A percentile compares a stretch with the other conserved stretches of the same genome.
These are phyloP conservation scores for Campylomormyrus numenius DNA, from an alignment of 2,113 vertebrate genomes.

Conservation along the genomic window DNA sequence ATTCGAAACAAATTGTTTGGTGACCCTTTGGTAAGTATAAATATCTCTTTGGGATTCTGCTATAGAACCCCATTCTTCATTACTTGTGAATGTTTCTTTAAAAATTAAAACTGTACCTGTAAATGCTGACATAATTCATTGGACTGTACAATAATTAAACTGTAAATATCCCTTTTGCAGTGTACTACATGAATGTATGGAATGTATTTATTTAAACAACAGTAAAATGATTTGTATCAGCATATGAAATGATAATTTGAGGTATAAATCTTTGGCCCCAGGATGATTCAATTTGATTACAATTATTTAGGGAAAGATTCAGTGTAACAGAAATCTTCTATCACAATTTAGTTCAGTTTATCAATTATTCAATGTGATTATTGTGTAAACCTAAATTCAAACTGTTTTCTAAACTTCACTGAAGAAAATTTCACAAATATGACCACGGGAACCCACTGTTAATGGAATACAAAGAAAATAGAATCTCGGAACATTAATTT, in stretches of 20 bases:
- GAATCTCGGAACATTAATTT: neutral
- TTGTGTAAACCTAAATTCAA: neutral
- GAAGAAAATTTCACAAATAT: neutral
- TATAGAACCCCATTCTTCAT: neutral
- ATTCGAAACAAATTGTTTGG: neutral
- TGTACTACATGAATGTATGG: neutral
- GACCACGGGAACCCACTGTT: neutral
- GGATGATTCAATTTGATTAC: neutral
- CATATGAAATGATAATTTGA: neutral
- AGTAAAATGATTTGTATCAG: neutral
- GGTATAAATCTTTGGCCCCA: neutral
- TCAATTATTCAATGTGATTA: neutral
- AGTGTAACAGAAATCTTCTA: neutral
- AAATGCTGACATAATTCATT: neutral
- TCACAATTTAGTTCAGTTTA: neutral
- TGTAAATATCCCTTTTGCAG: neutral
- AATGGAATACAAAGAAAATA: neutral
- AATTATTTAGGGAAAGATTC: neutral
- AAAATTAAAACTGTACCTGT: neutral
- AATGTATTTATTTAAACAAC: neutral
- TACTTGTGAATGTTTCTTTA: neutral
- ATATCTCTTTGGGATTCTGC: neutral
- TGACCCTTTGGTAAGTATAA: neutral
- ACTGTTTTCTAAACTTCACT: neutral
- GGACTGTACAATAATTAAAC: neutral